Evolutionary conservation across 2,888 invertebrate species (phyloP).

Genomic region (Drosophila kanekoi): DNA sequence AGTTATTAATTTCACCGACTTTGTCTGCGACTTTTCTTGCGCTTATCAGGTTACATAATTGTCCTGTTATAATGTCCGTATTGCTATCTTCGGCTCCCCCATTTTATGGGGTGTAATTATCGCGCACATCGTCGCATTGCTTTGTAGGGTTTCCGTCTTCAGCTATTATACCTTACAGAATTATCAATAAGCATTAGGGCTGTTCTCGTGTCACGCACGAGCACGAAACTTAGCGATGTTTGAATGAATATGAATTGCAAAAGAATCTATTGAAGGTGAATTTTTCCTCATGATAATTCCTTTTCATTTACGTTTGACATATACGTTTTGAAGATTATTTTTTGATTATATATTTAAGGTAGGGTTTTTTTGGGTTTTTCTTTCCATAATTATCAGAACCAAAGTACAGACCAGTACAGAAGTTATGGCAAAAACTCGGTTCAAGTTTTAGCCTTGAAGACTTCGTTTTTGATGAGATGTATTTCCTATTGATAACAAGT

Average conservation of each 20-base stretch:
- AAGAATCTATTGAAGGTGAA: no score
- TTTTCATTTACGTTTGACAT: no score
- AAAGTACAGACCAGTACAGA: no score
- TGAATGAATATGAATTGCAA: neutral
- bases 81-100: conserved; percentile 9
- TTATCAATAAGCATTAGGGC: conserved; percentile 36
- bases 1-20: conserved; percentile 75
- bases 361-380: no score
- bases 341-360: no score
- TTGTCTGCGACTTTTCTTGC: conserved; percentile 60
- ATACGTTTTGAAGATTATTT: no score
- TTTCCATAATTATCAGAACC: no score
- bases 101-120: conserved; percentile 72
- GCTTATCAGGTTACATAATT: conserved; percentile 79
- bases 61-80: conserved; percentile 60
- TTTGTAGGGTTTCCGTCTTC: conserved; percentile 69
- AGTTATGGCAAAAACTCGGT: no score
- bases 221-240: neutral
- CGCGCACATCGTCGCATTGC: conserved; percentile 59
- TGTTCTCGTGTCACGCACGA: conserved; percentile 28
- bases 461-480: no score
- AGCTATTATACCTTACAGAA: conserved; percentile 35
- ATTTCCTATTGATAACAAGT: no score
- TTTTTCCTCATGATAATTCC: no score
- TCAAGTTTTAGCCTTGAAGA: no score